A percentile compares a stretch with the other conserved stretches of the same genome.
Conservation (phyloP, 2,113 vertebrate genomes). For the Varanus komodoensis region DNA sequence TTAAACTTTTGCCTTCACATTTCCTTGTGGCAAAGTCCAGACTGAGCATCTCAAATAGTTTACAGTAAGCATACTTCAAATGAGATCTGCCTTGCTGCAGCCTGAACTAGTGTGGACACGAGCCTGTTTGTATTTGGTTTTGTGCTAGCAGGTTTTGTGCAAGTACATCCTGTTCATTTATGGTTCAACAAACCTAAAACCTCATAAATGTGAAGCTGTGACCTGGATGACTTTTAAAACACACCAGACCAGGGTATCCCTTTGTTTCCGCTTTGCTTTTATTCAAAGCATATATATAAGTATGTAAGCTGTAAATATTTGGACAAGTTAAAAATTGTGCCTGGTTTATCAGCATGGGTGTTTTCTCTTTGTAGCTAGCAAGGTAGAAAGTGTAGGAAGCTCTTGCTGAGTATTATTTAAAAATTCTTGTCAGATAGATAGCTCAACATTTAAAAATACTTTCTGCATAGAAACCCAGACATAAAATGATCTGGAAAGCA, state of each 20-base stretch:
- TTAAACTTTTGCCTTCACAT: background rate
- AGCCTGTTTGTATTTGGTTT: constrained; percentile 2
- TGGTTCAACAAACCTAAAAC: constrained; percentile 33
- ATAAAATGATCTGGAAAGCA: constrained; percentile 2
- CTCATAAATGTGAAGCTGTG: constrained; percentile 6
- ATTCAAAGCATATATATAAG: background rate
- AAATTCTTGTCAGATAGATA: background rate
- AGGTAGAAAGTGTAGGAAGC: background rate
- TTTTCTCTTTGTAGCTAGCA: background rate
- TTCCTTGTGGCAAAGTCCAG: background rate
- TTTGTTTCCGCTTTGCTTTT: background rate
- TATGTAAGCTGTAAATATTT: background rate
- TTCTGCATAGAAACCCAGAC: background rate
- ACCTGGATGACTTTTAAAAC: constrained; percentile 27
- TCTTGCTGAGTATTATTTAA: background rate
- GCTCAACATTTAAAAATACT: background rate
- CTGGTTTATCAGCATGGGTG: background rate
- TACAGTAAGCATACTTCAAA: background rate
- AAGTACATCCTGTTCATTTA: constrained; percentile 33
- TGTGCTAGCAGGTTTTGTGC: constrained; percentile 16
- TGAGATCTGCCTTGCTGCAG: background rate
- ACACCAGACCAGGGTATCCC: background rate
- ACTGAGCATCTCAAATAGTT: background rate
- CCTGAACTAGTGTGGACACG: constrained; percentile 27
- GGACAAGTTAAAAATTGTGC: background rate